Evolutionary conservation across 2,113 vertebrate genomes (phyloP).

Genomic region (Stegastes partitus): DNA sequence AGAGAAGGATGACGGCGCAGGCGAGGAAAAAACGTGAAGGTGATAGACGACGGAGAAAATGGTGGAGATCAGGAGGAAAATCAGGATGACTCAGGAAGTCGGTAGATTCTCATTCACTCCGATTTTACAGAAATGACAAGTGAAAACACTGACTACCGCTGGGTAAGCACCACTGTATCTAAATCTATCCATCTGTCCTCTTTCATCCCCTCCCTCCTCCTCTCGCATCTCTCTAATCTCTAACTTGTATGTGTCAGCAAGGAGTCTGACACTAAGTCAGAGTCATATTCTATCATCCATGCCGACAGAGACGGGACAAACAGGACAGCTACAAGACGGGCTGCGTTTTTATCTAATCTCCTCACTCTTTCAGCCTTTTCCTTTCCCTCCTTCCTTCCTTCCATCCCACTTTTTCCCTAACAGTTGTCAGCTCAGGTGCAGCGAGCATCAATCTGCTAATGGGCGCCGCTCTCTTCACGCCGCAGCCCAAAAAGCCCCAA

Average conservation of each 20-base stretch:
- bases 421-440: conserved; percentile 54
- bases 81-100: conserved; percentile 6
- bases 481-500: conserved; percentile 22
- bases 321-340: conserved; percentile 73
- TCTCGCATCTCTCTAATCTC: conserved; percentile 68
- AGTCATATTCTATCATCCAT: conserved; percentile 71
- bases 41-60: conserved; percentile 14
- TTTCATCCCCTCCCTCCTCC: conserved; percentile 20
- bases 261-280: conserved; percentile 74
- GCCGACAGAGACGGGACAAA: conserved; percentile 68
- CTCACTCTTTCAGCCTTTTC: conserved; percentile 39
- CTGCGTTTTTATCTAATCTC: conserved; percentile 63
- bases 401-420: conserved; percentile 36
- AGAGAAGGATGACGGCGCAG: not conserved
- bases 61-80: conserved; percentile 14
- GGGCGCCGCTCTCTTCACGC: conserved; percentile 28
- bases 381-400: conserved; percentile 36
- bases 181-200: conserved; percentile 51
- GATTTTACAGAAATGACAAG: conserved; percentile 31
- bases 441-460: conserved; percentile 54
- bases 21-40: conserved; percentile 8
- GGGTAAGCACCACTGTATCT: conserved; percentile 17
- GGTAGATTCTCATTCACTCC: conserved; percentile 30
- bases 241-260: conserved; percentile 61
- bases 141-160: conserved; percentile 28